Base-by-base conservation (phyloP, 2,797 vertebrate species). In the Thalassophryne amazonica region DNA sequence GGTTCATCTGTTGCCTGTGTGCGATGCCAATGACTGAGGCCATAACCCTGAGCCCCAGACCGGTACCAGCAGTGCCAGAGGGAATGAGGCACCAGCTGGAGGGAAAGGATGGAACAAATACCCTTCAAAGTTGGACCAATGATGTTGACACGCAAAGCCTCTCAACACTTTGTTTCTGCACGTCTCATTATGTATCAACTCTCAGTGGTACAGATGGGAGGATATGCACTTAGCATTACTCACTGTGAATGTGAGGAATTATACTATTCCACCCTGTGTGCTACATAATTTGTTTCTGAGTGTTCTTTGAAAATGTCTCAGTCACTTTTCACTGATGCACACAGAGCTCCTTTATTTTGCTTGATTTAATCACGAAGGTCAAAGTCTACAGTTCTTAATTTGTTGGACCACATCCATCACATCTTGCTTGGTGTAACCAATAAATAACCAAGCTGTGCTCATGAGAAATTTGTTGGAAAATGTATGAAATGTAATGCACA, bases 121-220 rank as follows among this genome's bases (percentile, higher is more conserved):
- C 69, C 78, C 80, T 69, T 78, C 74, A 75, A 71, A 76, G 74
- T 69, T 61, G 62, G 75, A 78, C 61, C 15, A 59, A 78, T 78
- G 71, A 53, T 61, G 28, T 71, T 31, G 61, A 55, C 57, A 6
- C 2, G 37, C 64, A 31, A 16, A 53, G 54, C 63, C 43, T 62
- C 75, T 66, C 54, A 51, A 39, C 61, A 52, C 73, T 78, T 69
- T 78, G 77, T 82, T 72, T 78, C 58, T 25, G 8, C 67, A 15
- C 64, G 28, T 41, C 69, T 78, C 72, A 70, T 82, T 78, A 76
- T 56, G 73, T 49, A 51, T 34, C 23, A 8, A 24, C 68, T 17
- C 60, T 66, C 64, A 45, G 60, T 49, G 4, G 50, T 38, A 70
- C 76, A 82, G 77, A 84, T 79, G 79, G 68, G 59, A 35, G 36